Evolutionary conservation across 2,888 invertebrate genomes (phyloP).

Genomic region (Drosophila phalerata): DNA sequence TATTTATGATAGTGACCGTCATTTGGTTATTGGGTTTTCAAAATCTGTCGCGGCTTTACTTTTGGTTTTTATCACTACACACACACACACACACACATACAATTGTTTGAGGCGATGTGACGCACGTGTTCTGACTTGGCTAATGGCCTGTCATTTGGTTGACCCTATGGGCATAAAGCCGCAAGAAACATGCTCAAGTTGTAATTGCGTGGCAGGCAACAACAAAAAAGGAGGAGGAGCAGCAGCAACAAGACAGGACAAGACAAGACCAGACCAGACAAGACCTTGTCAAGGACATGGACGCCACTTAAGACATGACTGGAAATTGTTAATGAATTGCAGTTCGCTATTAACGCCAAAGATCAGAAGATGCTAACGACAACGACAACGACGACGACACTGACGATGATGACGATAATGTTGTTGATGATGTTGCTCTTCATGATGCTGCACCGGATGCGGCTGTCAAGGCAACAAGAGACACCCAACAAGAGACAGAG

Average conservation of each 20-base stretch:
- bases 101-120: conserved; percentile 8
- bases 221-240: conserved; percentile 1
- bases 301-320: conserved; percentile 45
- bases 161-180: conserved; percentile 19
- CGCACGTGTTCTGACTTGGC: conserved; percentile 54
- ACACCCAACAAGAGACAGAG: background rate
- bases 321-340: conserved; percentile 68
- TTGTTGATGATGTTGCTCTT: background rate
- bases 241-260: background rate
- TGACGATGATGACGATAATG: background rate
- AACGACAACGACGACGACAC: background rate
- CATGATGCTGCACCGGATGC: conserved; percentile 25
- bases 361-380: conserved; percentile 21
- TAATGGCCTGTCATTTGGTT: conserved; percentile 59
- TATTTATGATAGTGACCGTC: conserved; percentile 36
- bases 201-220: conserved; percentile 26
- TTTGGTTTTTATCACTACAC: conserved; percentile 31
- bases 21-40: conserved; percentile 53
- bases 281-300: background rate
- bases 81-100: conserved; percentile 17
- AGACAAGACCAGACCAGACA: conserved; percentile 1
- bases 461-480: conserved; percentile 1
- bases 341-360: conserved; percentile 45
- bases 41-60: conserved; percentile 40
- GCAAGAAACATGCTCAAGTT: conserved; percentile 34